Conservation (phyloP, 2,113 vertebrate genomes). For the Megalops atlanticus region DNA sequence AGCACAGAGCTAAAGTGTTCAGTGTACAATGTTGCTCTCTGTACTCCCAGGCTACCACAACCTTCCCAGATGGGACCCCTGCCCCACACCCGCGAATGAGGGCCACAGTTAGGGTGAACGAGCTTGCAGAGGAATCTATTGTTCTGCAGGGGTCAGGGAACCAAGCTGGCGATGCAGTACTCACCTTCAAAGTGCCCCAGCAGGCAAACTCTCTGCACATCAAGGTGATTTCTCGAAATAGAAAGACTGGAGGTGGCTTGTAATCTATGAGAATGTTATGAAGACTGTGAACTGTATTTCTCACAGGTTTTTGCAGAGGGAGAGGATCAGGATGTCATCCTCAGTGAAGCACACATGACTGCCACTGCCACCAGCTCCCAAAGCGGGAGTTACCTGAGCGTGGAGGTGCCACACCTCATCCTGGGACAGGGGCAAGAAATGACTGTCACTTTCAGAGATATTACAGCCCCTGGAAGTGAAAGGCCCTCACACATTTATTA, state of each 20-base stretch:
- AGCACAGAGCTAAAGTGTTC: too few relatives aligned
- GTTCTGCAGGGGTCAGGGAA: conserved; percentile 41
- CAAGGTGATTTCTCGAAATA: conserved; percentile 37
- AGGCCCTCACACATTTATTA: conserved; percentile 64
- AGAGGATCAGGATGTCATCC: conserved; percentile 28
- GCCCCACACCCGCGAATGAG: conserved; percentile 49
- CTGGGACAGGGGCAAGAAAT: conserved; percentile 57
- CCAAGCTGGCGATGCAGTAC: conserved; percentile 38
- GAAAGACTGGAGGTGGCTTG: neutral
- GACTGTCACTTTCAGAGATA: conserved; percentile 49
- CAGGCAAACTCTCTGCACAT: conserved; percentile 46
- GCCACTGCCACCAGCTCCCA: conserved; percentile 45
- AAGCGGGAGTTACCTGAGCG: conserved; percentile 55
- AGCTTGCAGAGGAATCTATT: neutral
- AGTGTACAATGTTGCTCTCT: neutral
- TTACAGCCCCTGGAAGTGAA: conserved; percentile 41
- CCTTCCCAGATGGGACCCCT: conserved; percentile 55
- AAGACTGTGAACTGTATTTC: neutral
- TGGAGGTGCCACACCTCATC: conserved; percentile 50
- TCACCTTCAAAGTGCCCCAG: conserved; percentile 52
- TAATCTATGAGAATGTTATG: neutral
- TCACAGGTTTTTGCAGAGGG: conserved; percentile 61
- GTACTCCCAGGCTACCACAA: conserved; percentile 51
- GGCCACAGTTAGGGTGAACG: conserved; percentile 31
- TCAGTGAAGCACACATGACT: conserved; percentile 41